Conservation (phyloP, 1,140 invertebrate genomes). For the Heliconius nattereri region DNA sequence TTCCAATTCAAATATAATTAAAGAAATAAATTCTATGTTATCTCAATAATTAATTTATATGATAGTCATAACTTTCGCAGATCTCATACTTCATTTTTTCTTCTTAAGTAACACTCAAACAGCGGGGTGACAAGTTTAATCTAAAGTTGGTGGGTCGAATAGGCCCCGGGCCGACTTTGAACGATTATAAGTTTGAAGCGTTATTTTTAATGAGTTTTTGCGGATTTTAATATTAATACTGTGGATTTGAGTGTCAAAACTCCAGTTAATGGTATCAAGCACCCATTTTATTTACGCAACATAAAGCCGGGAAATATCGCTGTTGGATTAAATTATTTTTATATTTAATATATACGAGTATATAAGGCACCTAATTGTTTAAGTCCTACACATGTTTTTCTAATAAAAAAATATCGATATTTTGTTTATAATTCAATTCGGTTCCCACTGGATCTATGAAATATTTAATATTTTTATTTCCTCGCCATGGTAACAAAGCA, state of each 20-base stretch:
- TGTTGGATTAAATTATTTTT: not conserved
- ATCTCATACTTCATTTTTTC: conserved; percentile 46
- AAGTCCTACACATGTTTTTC: too few relatives aligned
- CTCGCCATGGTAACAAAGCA: too few relatives aligned
- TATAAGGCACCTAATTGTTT: too few relatives aligned
- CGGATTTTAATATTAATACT: conserved; percentile 62
- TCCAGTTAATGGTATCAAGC: conserved; percentile 26
- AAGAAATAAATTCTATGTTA: not conserved
- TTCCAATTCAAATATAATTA: not conserved
- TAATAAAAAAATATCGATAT: too few relatives aligned
- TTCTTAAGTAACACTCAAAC: conserved; percentile 52
- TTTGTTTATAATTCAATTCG: too few relatives aligned
- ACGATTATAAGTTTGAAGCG: conserved; percentile 68
- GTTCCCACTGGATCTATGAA: too few relatives aligned
- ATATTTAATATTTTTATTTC: too few relatives aligned
- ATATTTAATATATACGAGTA: not conserved
- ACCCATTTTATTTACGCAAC: conserved; percentile 38
- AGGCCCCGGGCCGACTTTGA: conserved; percentile 54
- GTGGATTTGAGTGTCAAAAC: conserved; percentile 46
- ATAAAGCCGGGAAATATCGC: conserved; percentile 14
- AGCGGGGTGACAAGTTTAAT: conserved; percentile 67
- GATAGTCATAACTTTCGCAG: conserved; percentile 8
- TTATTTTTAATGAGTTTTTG: conserved; percentile 71
- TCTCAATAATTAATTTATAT: conserved; percentile 9
- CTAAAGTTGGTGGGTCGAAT: conserved; percentile 62